Percentiles rank a stretch among this genome's conserved stretches.
phyloP scores from a whole-genome alignment of 2,888 invertebrate species.

The Timandra comae region DNA sequence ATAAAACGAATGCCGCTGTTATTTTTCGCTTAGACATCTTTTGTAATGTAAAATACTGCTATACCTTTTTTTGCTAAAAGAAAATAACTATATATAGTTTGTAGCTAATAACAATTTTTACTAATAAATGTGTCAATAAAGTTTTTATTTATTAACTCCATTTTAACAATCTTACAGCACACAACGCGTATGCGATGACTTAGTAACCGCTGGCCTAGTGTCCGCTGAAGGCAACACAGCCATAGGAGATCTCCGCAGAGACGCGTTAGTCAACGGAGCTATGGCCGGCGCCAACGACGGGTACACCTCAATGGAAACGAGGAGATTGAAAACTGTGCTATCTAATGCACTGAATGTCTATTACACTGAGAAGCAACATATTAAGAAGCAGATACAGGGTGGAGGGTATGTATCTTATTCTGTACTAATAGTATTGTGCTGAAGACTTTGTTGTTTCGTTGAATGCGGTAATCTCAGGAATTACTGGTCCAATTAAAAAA shows the following conservation, averaged over 20 bases:
- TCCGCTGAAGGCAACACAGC: slow-evolving; percentile 55
- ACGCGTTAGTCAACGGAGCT: slow-evolving; percentile 61
- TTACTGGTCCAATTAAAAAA: slow-evolving; percentile 1
- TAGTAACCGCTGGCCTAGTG: slow-evolving; percentile 55
- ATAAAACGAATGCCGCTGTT: too few relatives aligned
- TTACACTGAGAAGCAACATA: slow-evolving; percentile 95
- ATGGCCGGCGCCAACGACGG: slow-evolving; percentile 69
- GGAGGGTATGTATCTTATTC: slow-evolving; percentile 87
- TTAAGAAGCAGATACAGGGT: slow-evolving; percentile 93
- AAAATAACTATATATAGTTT: too few relatives aligned
- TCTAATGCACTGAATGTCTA: slow-evolving; percentile 86
- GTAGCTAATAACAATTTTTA: too few relatives aligned
- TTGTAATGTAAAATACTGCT: too few relatives aligned
- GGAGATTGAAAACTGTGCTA: slow-evolving; percentile 87
- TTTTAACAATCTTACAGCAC: slow-evolving; percentile 46
- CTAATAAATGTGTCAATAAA: too few relatives aligned
- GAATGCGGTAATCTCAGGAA: too few relatives aligned
- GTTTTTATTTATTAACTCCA: too few relatives aligned
- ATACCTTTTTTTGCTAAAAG: too few relatives aligned
- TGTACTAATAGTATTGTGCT: too few relatives aligned
- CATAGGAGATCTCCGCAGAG: slow-evolving; percentile 56
- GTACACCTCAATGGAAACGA: slow-evolving; percentile 86
- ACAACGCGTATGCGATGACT: slow-evolving; percentile 61
- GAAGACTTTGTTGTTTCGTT: too few relatives aligned
- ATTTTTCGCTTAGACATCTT: too few relatives aligned